phyloP scores from a whole-genome alignment of 2,888 invertebrate species.

The Folsomia manolachei region DNA sequence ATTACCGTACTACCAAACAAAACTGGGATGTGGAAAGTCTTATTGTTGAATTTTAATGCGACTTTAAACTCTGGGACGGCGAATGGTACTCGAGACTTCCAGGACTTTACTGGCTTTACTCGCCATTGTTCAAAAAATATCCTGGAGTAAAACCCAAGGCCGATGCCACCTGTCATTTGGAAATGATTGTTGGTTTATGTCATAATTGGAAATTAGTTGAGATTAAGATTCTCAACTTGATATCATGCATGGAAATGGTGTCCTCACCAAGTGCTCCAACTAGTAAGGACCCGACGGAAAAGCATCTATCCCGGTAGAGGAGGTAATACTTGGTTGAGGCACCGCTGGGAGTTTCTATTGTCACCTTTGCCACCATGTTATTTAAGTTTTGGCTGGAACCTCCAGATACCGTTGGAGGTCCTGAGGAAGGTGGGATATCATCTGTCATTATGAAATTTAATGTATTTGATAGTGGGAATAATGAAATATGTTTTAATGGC shows the following conservation, averaged over 20 bases:
- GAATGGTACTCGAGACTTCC: background rate
- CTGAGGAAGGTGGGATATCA: too few species aligned
- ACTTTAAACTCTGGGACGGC: background rate
- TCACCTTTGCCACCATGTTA: slow-evolving; percentile 9
- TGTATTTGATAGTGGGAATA: too few species aligned
- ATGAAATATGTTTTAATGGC: too few species aligned
- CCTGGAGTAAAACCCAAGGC: background rate
- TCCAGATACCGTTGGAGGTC: too few species aligned
- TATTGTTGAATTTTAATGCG: background rate
- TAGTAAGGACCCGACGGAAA: background rate
- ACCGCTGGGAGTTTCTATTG: slow-evolving; percentile 3
- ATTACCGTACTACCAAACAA: slow-evolving; percentile 6
- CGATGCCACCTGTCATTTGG: background rate
- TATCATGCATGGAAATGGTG: background rate
- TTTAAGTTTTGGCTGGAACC: background rate
- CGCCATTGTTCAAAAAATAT: slow-evolving; percentile 4
- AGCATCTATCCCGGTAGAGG: background rate
- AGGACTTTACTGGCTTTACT: background rate
- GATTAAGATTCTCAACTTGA: background rate
- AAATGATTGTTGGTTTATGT: background rate
- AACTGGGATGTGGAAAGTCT: background rate
- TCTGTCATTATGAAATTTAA: too few species aligned
- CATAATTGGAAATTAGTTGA: background rate
- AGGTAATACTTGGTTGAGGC: background rate
- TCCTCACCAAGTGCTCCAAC: background rate